phyloP scores from a whole-genome alignment of 2,888 invertebrate genomes.

The Lamellibrachia satsuma region DNA sequence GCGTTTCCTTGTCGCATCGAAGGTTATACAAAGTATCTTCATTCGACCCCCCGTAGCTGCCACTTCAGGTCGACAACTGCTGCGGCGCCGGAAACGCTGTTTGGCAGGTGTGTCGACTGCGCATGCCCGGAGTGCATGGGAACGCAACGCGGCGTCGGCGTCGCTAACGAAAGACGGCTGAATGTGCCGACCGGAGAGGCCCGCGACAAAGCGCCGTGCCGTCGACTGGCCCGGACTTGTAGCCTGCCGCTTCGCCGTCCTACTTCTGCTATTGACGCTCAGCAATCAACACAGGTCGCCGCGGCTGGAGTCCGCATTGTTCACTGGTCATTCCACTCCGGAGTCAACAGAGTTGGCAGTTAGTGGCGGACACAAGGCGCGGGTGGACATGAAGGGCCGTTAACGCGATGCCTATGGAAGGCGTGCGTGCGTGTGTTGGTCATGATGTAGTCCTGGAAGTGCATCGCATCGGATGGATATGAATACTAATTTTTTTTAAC shows the following conservation, averaged over 20 bases:
- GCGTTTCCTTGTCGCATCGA: neutral
- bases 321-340: neutral
- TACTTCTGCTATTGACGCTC: neutral
- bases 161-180: constrained; percentile 17
- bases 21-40: neutral
- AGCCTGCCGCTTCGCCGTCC: neutral
- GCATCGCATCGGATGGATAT: neutral
- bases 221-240: neutral
- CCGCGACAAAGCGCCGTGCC: neutral
- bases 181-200: neutral
- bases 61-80: neutral
- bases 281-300: neutral
- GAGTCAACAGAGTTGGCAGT: neutral
- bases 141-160: constrained; percentile 10
- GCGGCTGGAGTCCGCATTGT: neutral
- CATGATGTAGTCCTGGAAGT: neutral
- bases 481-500: neutral
- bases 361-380: neutral
- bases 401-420: neutral
- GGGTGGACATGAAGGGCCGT: neutral
- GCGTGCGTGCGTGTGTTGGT: neutral
- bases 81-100: neutral
- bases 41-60: neutral
- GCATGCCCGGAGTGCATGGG: neutral
- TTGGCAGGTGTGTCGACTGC: neutral